phyloP scores from a whole-genome alignment of 2,113 vertebrate species.

The Malurus elegans region DNA sequence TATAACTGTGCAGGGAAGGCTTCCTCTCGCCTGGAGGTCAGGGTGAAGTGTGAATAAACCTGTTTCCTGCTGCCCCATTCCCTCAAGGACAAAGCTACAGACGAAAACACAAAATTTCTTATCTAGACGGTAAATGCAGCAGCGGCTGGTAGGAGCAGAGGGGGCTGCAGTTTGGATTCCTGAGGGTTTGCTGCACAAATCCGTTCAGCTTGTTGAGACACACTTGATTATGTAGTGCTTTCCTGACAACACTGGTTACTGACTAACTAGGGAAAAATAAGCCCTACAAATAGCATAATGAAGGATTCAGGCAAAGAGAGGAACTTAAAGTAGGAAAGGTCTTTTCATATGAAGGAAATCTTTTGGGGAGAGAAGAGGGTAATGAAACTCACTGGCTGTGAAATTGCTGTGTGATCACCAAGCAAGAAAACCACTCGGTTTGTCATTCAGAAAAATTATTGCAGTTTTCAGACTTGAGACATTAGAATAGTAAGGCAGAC shows the following conservation, averaged over 20 bases:
- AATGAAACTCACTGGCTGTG: slow-evolving; percentile 17
- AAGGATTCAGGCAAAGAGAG: not conserved
- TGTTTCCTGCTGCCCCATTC: not conserved
- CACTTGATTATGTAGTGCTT: not conserved
- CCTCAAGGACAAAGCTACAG: not conserved
- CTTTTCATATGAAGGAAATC: not conserved
- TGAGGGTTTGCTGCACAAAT: not conserved
- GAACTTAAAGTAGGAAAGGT: not conserved
- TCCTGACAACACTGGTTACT: not conserved
- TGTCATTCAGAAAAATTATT: slow-evolving; percentile 34
- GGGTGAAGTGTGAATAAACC: not conserved
- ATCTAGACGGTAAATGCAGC: not conserved
- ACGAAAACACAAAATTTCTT: not conserved
- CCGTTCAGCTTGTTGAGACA: not conserved
- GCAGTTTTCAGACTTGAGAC: not conserved
- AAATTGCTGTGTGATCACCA: slow-evolving; percentile 30
- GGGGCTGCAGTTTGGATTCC: not conserved
- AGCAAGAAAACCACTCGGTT: not conserved
- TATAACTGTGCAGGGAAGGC: not conserved
- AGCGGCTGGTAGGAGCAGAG: not conserved
- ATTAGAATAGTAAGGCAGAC: not conserved
- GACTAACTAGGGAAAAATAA: not conserved
- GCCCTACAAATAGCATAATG: not conserved
- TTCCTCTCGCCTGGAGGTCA: not conserved
- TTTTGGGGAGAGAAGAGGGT: not conserved